Percentiles rank a stretch among this genome's conserved stretches.
Conservation (phyloP, 2,888 invertebrate genomes). For the Drosophila neotestacea region DNA sequence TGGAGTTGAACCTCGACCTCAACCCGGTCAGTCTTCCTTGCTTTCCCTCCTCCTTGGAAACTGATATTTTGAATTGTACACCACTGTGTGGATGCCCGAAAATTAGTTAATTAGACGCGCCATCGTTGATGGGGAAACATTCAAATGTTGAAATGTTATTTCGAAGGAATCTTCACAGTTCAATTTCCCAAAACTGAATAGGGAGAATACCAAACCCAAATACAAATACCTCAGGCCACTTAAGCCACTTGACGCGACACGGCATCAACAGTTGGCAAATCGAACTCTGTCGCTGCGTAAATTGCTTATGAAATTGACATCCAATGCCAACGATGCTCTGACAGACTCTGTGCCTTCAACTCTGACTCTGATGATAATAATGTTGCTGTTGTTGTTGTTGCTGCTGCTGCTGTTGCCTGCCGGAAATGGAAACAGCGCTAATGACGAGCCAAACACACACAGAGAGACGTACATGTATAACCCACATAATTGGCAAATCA, state of each 20-base stretch:
- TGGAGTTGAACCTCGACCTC: constrained; percentile 37
- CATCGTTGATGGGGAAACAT: constrained; percentile 44
- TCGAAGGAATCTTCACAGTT: constrained; percentile 13
- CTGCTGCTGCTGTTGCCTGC: constrained; percentile 66
- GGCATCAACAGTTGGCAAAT: constrained; percentile 80
- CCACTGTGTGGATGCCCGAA: constrained; percentile 28
- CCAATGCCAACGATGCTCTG: constrained; percentile 57
- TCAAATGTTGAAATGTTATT: constrained; percentile 42
- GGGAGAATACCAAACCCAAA: not conserved
- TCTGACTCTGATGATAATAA: constrained; percentile 2
- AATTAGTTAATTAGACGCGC: constrained; percentile 80
- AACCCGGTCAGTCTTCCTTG: not conserved
- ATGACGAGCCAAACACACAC: constrained; percentile 70
- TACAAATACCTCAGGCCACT: not conserved
- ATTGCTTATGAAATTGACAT: constrained; percentile 82
- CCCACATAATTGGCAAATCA: constrained; percentile 82
- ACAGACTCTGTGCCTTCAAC: constrained; percentile 2
- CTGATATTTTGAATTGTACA: constrained; percentile 45
- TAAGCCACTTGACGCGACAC: constrained; percentile 34
- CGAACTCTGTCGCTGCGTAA: constrained; percentile 74
- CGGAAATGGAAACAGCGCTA: constrained; percentile 81
- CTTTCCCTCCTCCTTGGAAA: constrained; percentile 1
- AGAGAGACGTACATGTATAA: constrained; percentile 49
- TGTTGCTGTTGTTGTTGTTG: constrained; percentile 15
- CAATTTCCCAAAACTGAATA: constrained; percentile 26